Conservation (phyloP, 2,113 vertebrate species). For the Upupa epops region DNA sequence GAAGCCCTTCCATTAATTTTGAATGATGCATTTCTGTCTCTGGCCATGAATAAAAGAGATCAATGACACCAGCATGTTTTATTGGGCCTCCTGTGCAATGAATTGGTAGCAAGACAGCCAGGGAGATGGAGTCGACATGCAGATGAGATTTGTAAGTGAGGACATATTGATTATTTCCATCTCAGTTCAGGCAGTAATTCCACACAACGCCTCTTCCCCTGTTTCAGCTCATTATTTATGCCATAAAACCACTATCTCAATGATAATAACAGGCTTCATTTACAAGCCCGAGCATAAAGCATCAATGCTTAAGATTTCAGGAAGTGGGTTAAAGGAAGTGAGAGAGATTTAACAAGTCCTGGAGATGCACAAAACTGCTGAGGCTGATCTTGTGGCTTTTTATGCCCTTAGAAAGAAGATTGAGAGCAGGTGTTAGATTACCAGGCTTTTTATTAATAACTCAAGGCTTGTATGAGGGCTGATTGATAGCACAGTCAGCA, state of each 20-base stretch:
- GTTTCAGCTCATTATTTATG: slow-evolving; percentile 83
- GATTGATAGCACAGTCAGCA: slow-evolving; percentile 59
- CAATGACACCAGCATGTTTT: slow-evolving; percentile 78
- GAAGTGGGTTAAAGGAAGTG: slow-evolving; percentile 65
- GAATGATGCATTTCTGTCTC: slow-evolving; percentile 78
- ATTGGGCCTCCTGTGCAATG: slow-evolving; percentile 76
- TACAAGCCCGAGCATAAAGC: slow-evolving; percentile 78
- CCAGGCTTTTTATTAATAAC: slow-evolving; percentile 63
- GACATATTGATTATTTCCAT: slow-evolving; percentile 84
- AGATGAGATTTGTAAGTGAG: slow-evolving; percentile 84
- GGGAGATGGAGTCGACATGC: slow-evolving; percentile 79
- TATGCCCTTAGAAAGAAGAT: slow-evolving; percentile 57
- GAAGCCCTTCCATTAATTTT: slow-evolving; percentile 72
- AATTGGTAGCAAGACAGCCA: slow-evolving; percentile 76
- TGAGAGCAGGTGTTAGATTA: slow-evolving; percentile 55
- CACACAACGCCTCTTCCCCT: slow-evolving; percentile 67
- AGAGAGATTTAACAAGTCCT: slow-evolving; percentile 75
- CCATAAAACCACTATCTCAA: slow-evolving; percentile 81
- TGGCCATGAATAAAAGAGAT: slow-evolving; percentile 78
- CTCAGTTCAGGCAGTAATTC: slow-evolving; percentile 79
- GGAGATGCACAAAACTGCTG: slow-evolving; percentile 69
- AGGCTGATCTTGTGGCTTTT: slow-evolving; percentile 63
- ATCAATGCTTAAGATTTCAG: slow-evolving; percentile 72
- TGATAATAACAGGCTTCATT: slow-evolving; percentile 82
- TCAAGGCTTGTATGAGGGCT: slow-evolving; percentile 25